A percentile compares a stretch with the other conserved stretches of the same genome.
phyloP scores from a whole-genome alignment of 37 sponge, comb jelly and placozoan genomes.

The Diacarnus erythraeanus region DNA sequence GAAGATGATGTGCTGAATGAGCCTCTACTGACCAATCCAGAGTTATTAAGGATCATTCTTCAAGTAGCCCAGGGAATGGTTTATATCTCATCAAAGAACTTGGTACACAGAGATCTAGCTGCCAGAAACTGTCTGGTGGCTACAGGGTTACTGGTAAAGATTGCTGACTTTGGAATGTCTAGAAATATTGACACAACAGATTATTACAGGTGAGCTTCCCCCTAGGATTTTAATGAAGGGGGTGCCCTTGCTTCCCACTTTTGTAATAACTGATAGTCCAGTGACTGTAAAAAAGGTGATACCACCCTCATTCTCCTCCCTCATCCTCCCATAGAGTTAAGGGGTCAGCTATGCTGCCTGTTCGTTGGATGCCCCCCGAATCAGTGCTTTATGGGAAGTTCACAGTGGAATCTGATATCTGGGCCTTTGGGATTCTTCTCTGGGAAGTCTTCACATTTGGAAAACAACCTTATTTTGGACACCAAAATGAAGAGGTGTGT shows the following conservation, averaged over 20 bases:
- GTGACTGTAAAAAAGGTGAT: not conserved
- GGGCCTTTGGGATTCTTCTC: slow-evolving; percentile 62
- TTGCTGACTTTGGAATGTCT: slow-evolving; percentile 68
- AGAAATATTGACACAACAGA: slow-evolving; percentile 31
- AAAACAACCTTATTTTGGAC: slow-evolving; percentile 47
- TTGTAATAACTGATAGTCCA: not conserved
- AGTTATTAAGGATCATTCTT: slow-evolving; percentile 31
- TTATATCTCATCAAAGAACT: slow-evolving; percentile 37
- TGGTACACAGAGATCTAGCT: slow-evolving; percentile 66
- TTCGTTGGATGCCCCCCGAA: slow-evolving; percentile 75
- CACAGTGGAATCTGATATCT: slow-evolving; percentile 47
- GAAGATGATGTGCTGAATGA: not conserved
- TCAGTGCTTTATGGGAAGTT: slow-evolving; percentile 53
- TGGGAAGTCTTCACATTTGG: slow-evolving; percentile 75
- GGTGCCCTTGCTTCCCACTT: slow-evolving; percentile 7
- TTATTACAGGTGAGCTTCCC: slow-evolving; percentile 36
- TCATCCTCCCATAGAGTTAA: slow-evolving; percentile 16
- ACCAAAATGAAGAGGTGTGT: slow-evolving; percentile 45
- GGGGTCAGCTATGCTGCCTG: slow-evolving; percentile 43
- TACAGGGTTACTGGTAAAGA: slow-evolving; percentile 58
- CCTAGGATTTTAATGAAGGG: too few relatives aligned
- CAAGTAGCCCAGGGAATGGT: slow-evolving; percentile 57
- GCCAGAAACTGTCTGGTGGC: slow-evolving; percentile 58
- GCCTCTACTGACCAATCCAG: slow-evolving; percentile 9
- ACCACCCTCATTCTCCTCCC: not conserved